Conservation (phyloP, 2,113 vertebrate genomes). For the Sceloporus undulatus region DNA sequence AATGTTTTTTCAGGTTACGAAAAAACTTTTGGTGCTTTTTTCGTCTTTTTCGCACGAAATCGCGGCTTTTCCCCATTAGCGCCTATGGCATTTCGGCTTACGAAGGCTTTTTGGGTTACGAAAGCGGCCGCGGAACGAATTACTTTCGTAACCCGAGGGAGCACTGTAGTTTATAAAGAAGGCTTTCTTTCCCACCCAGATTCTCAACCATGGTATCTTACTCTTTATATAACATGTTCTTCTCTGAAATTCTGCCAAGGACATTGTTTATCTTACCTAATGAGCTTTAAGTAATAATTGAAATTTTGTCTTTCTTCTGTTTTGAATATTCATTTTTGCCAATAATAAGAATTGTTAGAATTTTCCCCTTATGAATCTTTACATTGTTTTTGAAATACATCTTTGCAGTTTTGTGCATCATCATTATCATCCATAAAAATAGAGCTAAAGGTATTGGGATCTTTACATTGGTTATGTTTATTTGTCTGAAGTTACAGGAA, state of each 20-base stretch:
- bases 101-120: no score
- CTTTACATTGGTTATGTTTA: neutral
- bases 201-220: neutral
- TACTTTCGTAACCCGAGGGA: no score
- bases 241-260: neutral
- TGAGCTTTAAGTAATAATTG: neutral
- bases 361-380: neutral
- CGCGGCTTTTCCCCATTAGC: no score
- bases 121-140: no score
- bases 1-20: no score
- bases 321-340: no score
- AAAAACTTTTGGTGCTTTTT: no score
- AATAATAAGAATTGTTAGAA: no score
- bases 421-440: neutral
- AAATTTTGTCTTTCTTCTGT: neutral
- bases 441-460: neutral
- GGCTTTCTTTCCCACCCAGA: neutral
- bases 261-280: neutral
- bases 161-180: neutral
- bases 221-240: neutral
- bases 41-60: no score
- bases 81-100: no score
- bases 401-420: neutral
- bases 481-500: neutral
- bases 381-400: neutral